Percentiles rank a stretch among this genome's conserved stretches.
Evolutionary conservation across 2,797 vertebrate genomes (phyloP).

Genomic region (Meda fulgida): DNA sequence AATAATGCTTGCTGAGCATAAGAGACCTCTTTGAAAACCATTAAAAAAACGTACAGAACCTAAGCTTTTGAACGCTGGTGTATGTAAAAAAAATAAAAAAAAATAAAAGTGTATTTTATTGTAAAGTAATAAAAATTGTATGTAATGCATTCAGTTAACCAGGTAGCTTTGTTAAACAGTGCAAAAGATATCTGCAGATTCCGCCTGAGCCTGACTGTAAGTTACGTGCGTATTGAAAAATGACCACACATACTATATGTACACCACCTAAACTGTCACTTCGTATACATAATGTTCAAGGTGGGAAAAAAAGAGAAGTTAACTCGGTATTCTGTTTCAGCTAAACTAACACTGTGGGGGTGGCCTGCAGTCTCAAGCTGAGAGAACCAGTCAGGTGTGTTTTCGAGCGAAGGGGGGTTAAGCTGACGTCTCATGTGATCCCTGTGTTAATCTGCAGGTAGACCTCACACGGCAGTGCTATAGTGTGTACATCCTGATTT

Average conservation of each 20-base stretch:
- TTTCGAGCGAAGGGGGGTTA: not conserved
- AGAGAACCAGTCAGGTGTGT: constrained; percentile 48
- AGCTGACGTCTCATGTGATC: constrained; percentile 19
- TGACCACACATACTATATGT: constrained; percentile 59
- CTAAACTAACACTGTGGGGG: constrained; percentile 41
- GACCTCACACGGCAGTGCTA: constrained; percentile 19
- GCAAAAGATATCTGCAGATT: not conserved
- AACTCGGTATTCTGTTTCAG: constrained; percentile 27
- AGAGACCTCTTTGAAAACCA: not conserved
- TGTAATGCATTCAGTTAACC: not conserved
- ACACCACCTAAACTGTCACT: constrained; percentile 65
- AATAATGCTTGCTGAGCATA: not conserved
- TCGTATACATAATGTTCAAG: not conserved
- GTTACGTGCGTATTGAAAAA: constrained; percentile 2
- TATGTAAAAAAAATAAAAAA: not conserved
- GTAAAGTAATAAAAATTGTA: not conserved
- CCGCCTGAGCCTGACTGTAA: not conserved
- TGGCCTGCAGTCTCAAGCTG: constrained; percentile 21
- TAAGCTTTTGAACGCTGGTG: not conserved
- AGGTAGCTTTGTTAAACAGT: constrained; percentile 11
- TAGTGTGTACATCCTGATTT: constrained; percentile 1
- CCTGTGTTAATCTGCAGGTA: constrained; percentile 2
- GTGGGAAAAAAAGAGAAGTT: constrained; percentile 19
- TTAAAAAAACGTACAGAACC: not conserved
- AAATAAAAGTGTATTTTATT: not conserved